These are phyloP conservation scores for Lasioglossum calceatum DNA, from an alignment of 2,888 invertebrate genomes.

Conservation along the genomic window DNA sequence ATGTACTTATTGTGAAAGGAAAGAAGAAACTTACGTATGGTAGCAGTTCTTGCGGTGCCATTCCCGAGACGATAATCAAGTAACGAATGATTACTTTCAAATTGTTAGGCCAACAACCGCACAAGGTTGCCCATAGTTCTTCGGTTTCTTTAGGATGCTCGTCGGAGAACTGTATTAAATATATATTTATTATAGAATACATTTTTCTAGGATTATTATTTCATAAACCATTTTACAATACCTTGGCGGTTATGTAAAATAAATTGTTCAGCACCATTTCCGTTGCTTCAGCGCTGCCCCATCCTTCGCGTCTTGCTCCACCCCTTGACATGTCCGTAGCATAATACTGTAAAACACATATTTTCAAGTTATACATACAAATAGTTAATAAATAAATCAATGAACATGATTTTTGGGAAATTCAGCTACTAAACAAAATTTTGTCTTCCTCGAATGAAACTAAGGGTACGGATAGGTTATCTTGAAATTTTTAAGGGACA, in stretches of 20 bases:
- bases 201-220: background rate
- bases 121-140: constrained; percentile 97
- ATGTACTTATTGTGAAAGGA: background rate
- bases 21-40: constrained; percentile 91
- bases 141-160: constrained; percentile 98
- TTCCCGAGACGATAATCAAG: constrained; percentile 97
- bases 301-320: constrained; percentile 93
- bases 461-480: background rate
- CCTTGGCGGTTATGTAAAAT: constrained; percentile 98
- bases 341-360: constrained; percentile 83
- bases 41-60: constrained; percentile 97
- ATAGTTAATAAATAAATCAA: background rate
- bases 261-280: constrained; percentile 99
- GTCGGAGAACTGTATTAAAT: constrained; percentile 93
- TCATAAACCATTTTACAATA: constrained; percentile 79
- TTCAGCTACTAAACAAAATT: background rate
- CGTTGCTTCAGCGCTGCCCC: constrained; percentile 99
- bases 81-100: constrained; percentile 98
- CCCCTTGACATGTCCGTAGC: constrained; percentile 87
- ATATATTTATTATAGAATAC: background rate
- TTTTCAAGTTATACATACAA: background rate
- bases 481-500: background rate
- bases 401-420: background rate
- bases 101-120: constrained; percentile 98
- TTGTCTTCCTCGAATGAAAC: background rate